Evolutionary conservation across 2,888 invertebrate species (phyloP), one percentile per base, ranked within the genome.

Genomic region (Eurois occulta): DNA sequence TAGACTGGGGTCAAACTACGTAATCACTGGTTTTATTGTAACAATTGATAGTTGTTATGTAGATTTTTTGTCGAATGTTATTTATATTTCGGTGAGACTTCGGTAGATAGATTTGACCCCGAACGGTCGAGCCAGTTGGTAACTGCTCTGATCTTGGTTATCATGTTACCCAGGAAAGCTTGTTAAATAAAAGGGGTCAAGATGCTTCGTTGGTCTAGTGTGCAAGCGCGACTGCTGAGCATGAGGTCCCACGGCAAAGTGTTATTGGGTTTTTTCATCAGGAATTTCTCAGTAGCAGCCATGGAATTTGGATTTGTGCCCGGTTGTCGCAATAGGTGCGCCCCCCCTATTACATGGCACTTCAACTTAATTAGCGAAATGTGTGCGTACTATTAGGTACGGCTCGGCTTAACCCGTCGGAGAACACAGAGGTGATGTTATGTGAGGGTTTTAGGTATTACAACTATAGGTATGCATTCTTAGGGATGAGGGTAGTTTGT

Each of bases 81-180:
- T 85, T 81, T 75, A 82, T 80, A 32, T 70, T 73, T 81, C 16
- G 74, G 35, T n/a, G 21, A 55, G 32, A 64, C 66, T 55, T 70
- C 11, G 35, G 16, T 52, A 48, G 24, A 60, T 60, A 35, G 74
- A 28, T 66, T 55, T 71, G 71, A 81, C 71, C 60, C 24, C 58
- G 4, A 52, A n/a, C 3, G 41, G 38, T 18, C n/a, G n/a, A 67
- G 35, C 16, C 18, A 0, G 80, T 80, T 60, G n/a, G 52, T 66
- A 62, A 62, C 69, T 32, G 58, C 24, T 38, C 16, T 8, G 16
- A 46, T 46, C 46, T 80, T 60, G 21, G 11, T 60, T 78, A 70
- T 58, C 38, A 38, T n/a, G 21, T 18, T 70, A 46, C 7, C 8
- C 13, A 7, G 16, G 18, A 32, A 28, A 28, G 21, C 46, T 46